Percentiles rank a stretch among this genome's conserved stretches.
Evolutionary conservation across 2,888 invertebrate species (phyloP).

Genomic region (Cordilura impudica): DNA sequence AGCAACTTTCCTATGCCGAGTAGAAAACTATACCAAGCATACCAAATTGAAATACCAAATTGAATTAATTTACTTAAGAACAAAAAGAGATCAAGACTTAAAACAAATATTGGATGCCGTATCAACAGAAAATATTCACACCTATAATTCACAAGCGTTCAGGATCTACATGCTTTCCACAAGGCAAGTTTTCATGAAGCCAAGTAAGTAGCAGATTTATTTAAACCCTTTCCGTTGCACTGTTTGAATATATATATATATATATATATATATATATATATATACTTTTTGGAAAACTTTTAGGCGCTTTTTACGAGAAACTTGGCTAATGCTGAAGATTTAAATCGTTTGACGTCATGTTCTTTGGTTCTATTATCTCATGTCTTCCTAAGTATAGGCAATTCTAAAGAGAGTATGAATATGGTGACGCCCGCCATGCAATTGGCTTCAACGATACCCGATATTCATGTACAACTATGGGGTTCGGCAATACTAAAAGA

Average conservation of each 20-base stretch:
- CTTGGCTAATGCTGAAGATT: conserved; percentile 98
- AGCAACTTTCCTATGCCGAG: no score
- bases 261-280: no score
- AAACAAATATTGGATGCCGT: conserved; percentile 92
- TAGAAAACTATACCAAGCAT: no score
- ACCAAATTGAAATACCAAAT: no score
- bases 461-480: conserved; percentile 98
- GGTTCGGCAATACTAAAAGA: conserved; percentile 98
- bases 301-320: conserved; percentile 95
- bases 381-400: conserved; percentile 95
- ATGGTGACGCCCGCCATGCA: conserved; percentile 99
- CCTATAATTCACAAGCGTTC: conserved; percentile 94
- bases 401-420: conserved; percentile 97
- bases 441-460: conserved; percentile 97
- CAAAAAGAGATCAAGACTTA: conserved; percentile 92
- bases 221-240: no score
- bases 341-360: conserved; percentile 96
- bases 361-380: conserved; percentile 97
- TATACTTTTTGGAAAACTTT: no score
- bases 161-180: conserved; percentile 97
- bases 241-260: no score
- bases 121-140: conserved; percentile 92
- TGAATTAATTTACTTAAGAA: conserved; percentile 96
- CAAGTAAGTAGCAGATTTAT: conserved; percentile 86
- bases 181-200: conserved; percentile 97